A percentile compares a stretch with the other conserved stretches of the same genome.
Evolutionary conservation across 1,140 invertebrate species (phyloP).

Genomic region (Drosophila willistoni): DNA sequence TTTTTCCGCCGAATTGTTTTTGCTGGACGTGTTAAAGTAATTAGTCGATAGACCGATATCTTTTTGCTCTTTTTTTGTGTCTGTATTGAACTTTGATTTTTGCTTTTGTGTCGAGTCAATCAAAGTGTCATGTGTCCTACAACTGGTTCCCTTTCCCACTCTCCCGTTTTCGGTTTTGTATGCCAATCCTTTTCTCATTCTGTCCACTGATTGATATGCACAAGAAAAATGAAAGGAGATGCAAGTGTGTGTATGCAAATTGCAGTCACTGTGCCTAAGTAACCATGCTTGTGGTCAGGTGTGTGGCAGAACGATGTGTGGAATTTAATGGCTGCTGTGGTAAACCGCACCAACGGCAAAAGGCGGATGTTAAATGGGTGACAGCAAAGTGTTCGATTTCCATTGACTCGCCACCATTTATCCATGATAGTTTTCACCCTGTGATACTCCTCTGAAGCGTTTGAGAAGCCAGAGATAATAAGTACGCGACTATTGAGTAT

Average conservation of each 20-base stretch:
- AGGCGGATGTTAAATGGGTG: background rate
- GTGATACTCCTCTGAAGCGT: background rate
- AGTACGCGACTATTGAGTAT: too few relatives aligned
- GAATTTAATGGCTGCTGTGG: conserved; percentile 38
- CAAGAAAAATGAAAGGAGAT: conserved; percentile 43
- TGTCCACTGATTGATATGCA: conserved; percentile 53
- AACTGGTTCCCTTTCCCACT: too few relatives aligned
- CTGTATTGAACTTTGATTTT: conserved; percentile 9
- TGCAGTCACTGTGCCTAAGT: conserved; percentile 34
- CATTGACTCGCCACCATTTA: background rate
- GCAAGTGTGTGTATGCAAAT: conserved; percentile 49
- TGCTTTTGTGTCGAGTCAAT: conserved; percentile 30
- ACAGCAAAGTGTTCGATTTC: background rate
- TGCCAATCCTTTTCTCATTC: conserved; percentile 23
- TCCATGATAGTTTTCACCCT: background rate
- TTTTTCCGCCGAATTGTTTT: conserved; percentile 13
- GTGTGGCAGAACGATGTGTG: background rate
- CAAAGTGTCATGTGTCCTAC: conserved; percentile 33
- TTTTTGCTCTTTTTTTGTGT: conserved; percentile 1
- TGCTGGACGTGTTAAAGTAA: conserved; percentile 41
- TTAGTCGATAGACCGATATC: conserved; percentile 30
- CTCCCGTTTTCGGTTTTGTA: background rate
- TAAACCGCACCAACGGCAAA: conserved; percentile 43
- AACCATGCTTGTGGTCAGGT: conserved; percentile 1
- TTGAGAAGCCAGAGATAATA: background rate